Conservation (phyloP, 2,113 vertebrate species). For the Lagopus leucura region DNA sequence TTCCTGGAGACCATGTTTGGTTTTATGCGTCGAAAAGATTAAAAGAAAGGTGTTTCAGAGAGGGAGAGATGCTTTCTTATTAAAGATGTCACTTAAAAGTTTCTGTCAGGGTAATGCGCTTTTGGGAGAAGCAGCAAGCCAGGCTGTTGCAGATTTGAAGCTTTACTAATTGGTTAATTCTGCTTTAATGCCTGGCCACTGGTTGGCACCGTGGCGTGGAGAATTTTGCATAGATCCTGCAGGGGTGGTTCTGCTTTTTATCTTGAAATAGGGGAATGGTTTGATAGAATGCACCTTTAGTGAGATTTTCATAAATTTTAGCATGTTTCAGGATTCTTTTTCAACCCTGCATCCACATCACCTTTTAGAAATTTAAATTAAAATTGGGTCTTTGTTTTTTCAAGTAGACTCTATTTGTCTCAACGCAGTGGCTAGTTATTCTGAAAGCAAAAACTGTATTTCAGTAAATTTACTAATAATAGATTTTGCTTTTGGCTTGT, state of each 20-base stretch:
- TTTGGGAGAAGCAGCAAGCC: slow-evolving; percentile 1
- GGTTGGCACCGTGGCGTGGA: slow-evolving; percentile 5
- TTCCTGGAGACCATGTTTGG: not conserved
- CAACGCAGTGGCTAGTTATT: not conserved
- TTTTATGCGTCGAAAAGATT: slow-evolving; percentile 17
- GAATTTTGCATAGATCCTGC: slow-evolving; percentile 34
- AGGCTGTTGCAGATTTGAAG: not conserved
- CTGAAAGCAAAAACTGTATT: slow-evolving; percentile 24
- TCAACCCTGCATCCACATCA: not conserved
- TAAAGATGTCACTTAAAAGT: slow-evolving; percentile 29
- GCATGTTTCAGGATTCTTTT: not conserved
- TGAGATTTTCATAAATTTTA: slow-evolving; percentile 1
- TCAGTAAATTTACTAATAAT: slow-evolving; percentile 35
- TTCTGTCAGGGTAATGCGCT: not conserved
- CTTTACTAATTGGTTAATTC: slow-evolving; percentile 53
- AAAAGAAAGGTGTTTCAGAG: slow-evolving; percentile 21
- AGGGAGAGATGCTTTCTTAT: not conserved
- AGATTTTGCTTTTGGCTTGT: slow-evolving; percentile 25
- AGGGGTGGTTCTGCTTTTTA: slow-evolving; percentile 30
- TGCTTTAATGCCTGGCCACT: slow-evolving; percentile 35
- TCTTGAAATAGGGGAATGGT: slow-evolving; percentile 5
- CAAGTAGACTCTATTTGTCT: not conserved
- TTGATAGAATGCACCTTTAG: slow-evolving; percentile 1
- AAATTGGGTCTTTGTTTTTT: not conserved
- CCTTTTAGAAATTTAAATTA: not conserved